Evolutionary conservation across 37 sponge, comb jelly and placozoan species (phyloP).

Genomic region (Corticium candelabrum): DNA sequence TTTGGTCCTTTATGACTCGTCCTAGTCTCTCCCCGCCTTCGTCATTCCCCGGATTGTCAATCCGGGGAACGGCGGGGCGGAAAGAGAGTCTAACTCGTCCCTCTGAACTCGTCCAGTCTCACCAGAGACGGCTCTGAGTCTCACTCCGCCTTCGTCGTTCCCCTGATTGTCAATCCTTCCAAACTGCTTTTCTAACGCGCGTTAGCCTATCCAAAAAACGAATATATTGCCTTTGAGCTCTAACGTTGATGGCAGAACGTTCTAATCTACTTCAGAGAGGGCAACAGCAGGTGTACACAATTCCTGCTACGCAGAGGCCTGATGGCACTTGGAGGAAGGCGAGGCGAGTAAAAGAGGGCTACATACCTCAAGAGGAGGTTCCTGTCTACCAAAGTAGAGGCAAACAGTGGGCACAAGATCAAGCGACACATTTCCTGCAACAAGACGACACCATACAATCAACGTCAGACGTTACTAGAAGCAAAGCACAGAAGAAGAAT

Average conservation of each 20-base stretch:
- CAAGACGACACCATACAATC: no score
- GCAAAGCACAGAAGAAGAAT: conserved; percentile 68
- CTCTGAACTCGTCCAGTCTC: no score
- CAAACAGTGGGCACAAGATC: neutral
- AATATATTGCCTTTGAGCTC: neutral
- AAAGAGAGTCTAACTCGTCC: no score
- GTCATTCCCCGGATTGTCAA: no score
- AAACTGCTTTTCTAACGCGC: no score
- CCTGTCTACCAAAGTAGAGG: conserved; percentile 39
- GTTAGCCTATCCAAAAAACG: no score
- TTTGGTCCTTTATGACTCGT: no score
- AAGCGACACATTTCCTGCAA: neutral
- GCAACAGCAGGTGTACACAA: neutral
- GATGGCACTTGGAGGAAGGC: conserved; percentile 85
- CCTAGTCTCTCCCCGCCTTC: no score
- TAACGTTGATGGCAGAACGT: neutral
- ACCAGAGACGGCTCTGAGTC: no score
- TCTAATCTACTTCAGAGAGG: neutral
- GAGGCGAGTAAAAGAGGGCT: conserved; percentile 63
- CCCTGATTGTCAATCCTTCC: no score
- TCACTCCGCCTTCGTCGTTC: no score
- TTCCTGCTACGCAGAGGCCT: conserved; percentile 61
- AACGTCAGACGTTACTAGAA: conserved; percentile 10
- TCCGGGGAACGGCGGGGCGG: no score
- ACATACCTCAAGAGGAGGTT: conserved; percentile 81